These are phyloP conservation scores for Choristoneura fumiferana DNA, from an alignment of 1,140 invertebrate species.

Conservation along the genomic window DNA sequence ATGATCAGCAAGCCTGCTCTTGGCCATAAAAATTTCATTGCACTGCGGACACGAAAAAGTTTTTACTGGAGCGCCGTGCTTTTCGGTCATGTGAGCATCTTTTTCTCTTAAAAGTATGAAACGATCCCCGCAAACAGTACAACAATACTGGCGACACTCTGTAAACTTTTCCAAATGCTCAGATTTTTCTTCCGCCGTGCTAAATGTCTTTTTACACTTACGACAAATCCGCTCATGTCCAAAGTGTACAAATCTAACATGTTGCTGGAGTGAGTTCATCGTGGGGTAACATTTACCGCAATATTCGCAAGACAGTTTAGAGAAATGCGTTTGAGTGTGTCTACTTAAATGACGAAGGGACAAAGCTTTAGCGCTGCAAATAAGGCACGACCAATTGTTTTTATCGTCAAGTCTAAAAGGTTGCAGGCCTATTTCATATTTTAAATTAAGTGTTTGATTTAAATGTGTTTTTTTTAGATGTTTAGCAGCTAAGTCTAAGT, in stretches of 20 bases:
- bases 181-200: neutral
- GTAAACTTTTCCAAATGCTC: conserved; percentile 3
- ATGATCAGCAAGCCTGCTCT: neutral
- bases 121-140: neutral
- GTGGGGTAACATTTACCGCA: conserved; percentile 23
- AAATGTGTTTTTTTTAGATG: conserved; percentile 8
- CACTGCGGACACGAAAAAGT: neutral
- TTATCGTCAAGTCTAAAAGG: conserved; percentile 3
- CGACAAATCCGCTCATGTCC: neutral
- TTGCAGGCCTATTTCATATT: conserved; percentile 2
- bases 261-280: neutral
- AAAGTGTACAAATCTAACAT: neutral
- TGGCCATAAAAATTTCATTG: neutral
- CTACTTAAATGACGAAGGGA: conserved; percentile 9
- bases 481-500: neutral
- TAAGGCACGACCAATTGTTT: conserved; percentile 2
- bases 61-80: neutral
- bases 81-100: conserved; percentile 2
- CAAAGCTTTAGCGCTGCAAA: conserved; percentile 18
- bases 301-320: conserved; percentile 20
- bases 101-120: neutral
- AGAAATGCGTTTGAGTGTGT: conserved; percentile 21
- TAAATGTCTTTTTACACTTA: conserved; percentile 15
- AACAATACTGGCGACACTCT: conserved; percentile 5
- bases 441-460: neutral